A percentile compares a stretch with the other conserved stretches of the same genome.
Evolutionary conservation across 2,113 vertebrate species (phyloP).

Genomic region (Toxostoma redivivum): DNA sequence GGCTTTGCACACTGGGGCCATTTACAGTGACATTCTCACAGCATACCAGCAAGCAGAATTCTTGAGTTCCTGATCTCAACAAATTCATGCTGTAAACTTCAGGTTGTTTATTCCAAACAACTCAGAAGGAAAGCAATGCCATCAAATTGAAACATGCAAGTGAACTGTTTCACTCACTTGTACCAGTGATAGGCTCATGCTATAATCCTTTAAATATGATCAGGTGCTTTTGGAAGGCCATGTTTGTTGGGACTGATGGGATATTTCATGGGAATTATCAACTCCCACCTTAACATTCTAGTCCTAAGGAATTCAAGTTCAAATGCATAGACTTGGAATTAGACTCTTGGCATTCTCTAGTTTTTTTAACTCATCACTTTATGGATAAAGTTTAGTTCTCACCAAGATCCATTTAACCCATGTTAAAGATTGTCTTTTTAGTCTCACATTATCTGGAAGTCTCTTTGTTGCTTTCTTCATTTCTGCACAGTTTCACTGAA

Average conservation of each 20-base stretch:
- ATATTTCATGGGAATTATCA: neutral
- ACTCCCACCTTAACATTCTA: neutral
- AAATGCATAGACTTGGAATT: neutral
- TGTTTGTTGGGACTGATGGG: neutral
- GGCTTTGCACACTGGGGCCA: neutral
- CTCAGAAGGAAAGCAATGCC: neutral
- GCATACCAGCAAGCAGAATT: neutral
- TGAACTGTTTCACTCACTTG: neutral
- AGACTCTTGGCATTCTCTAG: neutral
- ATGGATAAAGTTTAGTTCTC: neutral
- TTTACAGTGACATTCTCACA: neutral
- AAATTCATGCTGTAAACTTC: neutral
- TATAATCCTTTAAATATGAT: neutral
- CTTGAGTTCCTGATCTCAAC: neutral
- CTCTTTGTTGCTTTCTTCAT: neutral
- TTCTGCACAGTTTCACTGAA: neutral
- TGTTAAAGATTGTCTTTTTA: neutral
- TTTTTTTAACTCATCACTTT: neutral
- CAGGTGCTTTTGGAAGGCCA: neutral
- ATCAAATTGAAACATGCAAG: neutral
- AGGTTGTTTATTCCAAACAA: neutral
- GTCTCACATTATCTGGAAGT: neutral
- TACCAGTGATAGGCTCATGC: accelerated
- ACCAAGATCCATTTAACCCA: neutral
- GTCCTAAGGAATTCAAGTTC: neutral